A percentile compares a stretch with the other conserved stretches of the same genome.
Evolutionary conservation across 2,888 invertebrate species (phyloP).

Genomic region (Diarsia mendica): DNA sequence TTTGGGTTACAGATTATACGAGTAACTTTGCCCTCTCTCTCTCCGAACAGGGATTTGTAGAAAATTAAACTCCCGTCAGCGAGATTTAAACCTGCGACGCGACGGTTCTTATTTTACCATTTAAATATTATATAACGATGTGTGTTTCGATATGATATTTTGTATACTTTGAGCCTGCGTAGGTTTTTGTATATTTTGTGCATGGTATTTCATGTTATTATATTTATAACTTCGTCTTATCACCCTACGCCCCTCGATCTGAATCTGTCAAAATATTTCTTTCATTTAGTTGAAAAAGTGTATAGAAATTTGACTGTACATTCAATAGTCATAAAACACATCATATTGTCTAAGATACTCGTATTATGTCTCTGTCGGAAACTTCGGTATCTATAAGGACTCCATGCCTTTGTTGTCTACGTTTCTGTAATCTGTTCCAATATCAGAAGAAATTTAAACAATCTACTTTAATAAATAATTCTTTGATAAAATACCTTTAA

Average conservation of each 20-base stretch:
- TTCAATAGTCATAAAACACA: too few species aligned
- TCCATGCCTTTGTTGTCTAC: background rate
- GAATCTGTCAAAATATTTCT: too few species aligned
- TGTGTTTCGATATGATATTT: constrained; percentile 1
- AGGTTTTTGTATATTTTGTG: constrained; percentile 8
- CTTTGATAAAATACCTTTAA: background rate
- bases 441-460: background rate
- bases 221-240: background rate
- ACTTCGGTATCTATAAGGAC: background rate
- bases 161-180: too few species aligned
- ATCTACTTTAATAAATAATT: background rate
- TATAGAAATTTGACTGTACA: too few species aligned
- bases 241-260: too few species aligned
- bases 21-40: constrained; percentile 28
- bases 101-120: constrained; percentile 37
- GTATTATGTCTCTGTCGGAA: background rate
- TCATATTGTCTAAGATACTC: too few species aligned
- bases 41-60: constrained; percentile 32
- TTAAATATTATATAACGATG: constrained; percentile 19
- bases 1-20: constrained; percentile 46
- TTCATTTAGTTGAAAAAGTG: too few species aligned
- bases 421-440: background rate
- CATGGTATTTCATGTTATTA: background rate
- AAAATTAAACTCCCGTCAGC: constrained; percentile 56
- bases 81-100: constrained; percentile 34